Evolutionary conservation across 2,888 invertebrate species (phyloP).

Genomic region (Ametastegia equiseti): DNA sequence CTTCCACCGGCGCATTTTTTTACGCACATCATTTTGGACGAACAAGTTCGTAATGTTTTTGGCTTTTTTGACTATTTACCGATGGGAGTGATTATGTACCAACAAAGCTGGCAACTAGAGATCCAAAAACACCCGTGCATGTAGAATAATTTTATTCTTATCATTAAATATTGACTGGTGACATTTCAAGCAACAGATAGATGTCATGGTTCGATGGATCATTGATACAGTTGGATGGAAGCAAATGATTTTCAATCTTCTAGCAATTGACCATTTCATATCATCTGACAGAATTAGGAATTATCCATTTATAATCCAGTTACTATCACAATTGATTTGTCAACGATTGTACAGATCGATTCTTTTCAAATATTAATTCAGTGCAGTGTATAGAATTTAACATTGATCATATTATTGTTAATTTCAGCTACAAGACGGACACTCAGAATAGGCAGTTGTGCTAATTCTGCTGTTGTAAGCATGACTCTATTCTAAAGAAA

Average conservation of each 20-base stretch:
- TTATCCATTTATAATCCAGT: neutral
- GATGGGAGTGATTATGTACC: constrained; percentile 34
- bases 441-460: neutral
- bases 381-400: neutral
- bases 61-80: constrained; percentile 31
- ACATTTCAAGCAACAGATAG: neutral
- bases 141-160: neutral
- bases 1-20: constrained; percentile 6
- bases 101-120: constrained; percentile 12
- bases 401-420: neutral
- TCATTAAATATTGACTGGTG: neutral
- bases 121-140: constrained; percentile 6
- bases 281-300: neutral
- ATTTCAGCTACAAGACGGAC: neutral
- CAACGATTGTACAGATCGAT: neutral
- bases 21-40: neutral
- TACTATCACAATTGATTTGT: neutral
- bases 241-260: neutral
- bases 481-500: neutral
- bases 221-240: neutral
- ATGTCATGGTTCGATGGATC: neutral
- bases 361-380: neutral
- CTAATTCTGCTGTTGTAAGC: neutral
- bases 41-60: neutral
- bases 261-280: neutral